Conservation (phyloP, 1,140 invertebrate genomes). For the Hermatobates lingyangjiaoensis region DNA sequence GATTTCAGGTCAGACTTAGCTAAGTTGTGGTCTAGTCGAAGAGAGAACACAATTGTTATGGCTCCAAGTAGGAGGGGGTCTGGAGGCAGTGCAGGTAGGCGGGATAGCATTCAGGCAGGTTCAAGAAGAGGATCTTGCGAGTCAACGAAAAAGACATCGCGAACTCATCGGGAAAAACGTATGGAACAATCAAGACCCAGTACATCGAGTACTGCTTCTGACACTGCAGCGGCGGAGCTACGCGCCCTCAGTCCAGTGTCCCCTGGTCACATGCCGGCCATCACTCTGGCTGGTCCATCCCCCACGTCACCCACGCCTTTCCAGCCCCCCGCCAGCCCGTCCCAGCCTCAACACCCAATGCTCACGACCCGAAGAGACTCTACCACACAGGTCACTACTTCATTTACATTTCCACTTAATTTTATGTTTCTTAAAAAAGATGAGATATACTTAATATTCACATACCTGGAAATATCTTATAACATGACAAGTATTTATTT, state of each 20-base stretch:
- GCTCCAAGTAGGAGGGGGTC: constrained; percentile 22
- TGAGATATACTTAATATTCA: too few species aligned
- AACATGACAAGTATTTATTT: too few species aligned
- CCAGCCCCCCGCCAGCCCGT: constrained; percentile 23
- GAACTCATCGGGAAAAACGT: constrained; percentile 31
- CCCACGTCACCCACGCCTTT: constrained; percentile 28
- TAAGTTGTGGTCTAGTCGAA: constrained; percentile 38
- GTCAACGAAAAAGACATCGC: constrained; percentile 30
- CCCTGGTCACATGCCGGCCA: constrained; percentile 41
- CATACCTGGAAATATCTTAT: too few species aligned
- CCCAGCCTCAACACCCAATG: constrained; percentile 31
- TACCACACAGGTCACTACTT: constrained; percentile 45
- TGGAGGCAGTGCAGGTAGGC: constrained; percentile 21
- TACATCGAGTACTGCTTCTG: constrained; percentile 52
- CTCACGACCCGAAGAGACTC: constrained; percentile 52
- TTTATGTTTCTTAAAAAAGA: too few species aligned
- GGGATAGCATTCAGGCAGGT: constrained; percentile 15
- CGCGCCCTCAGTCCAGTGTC: constrained; percentile 58
- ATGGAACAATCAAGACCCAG: constrained; percentile 55
- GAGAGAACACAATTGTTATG: constrained; percentile 30
- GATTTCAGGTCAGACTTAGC: constrained; percentile 51
- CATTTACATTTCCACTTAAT: too few species aligned
- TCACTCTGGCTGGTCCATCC: constrained; percentile 54
- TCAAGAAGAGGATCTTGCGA: constrained; percentile 40
- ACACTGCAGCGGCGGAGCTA: constrained; percentile 57